These are phyloP conservation scores for Calliopsis andreniformis DNA, from an alignment of 1,140 invertebrate genomes.

Conservation along the genomic window DNA sequence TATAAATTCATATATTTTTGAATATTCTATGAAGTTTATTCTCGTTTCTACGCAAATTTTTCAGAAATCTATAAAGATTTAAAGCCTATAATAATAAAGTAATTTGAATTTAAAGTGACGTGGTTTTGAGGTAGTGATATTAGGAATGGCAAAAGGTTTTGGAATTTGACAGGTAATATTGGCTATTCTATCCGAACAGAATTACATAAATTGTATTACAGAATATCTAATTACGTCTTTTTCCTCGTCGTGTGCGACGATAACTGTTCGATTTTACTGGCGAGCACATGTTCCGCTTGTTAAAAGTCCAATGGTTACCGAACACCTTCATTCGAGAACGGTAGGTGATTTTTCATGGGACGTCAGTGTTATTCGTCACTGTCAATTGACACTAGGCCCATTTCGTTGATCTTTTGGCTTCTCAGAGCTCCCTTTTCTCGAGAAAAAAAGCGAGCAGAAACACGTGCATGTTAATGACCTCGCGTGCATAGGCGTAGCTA, in stretches of 20 bases:
- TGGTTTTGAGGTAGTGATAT: no score
- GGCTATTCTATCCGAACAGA: neutral
- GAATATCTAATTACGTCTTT: neutral
- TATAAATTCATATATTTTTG: no score
- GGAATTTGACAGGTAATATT: neutral
- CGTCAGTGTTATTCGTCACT: neutral
- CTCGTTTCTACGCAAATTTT: no score
- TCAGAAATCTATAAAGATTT: no score
- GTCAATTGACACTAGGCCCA: neutral
- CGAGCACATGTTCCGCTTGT: neutral
- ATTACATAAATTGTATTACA: constrained; percentile 14
- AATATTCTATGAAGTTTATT: no score
- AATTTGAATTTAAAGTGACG: no score
- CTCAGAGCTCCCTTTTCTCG: neutral
- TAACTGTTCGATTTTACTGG: neutral
- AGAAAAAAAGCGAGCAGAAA: constrained; percentile 15
- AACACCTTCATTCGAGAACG: neutral
- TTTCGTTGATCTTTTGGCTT: neutral
- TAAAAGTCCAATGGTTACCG: neutral
- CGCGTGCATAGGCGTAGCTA: constrained; percentile 18
- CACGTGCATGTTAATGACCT: constrained; percentile 52
- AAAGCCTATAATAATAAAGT: no score
- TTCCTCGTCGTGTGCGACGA: neutral
- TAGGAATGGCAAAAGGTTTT: no score
- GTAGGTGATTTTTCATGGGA: neutral